These are phyloP conservation scores for Brachyrhaphis roseni DNA, from an alignment of 2,797 vertebrate species.

Conservation along the genomic window DNA sequence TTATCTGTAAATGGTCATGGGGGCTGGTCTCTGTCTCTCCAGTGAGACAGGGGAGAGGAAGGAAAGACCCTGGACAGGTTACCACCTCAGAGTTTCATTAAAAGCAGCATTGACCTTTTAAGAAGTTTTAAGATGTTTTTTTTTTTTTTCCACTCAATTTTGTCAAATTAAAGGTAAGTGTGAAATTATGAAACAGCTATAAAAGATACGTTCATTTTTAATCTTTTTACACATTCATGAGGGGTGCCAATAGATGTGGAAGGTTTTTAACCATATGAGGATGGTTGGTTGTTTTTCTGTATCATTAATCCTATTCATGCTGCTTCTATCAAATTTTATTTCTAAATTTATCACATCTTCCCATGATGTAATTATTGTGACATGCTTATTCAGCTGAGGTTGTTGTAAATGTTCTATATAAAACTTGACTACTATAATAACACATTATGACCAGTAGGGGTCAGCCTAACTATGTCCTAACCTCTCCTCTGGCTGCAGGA, in stretches of 20 bases:
- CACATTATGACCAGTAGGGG: slow-evolving; percentile 35
- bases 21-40: neutral
- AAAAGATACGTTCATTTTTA: neutral
- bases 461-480: slow-evolving; percentile 39
- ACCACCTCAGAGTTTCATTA: neutral
- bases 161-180: neutral
- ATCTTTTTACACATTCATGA: neutral
- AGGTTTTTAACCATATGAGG: neutral
- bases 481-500: slow-evolving; percentile 72
- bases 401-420: too few relatives aligned
- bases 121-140: neutral
- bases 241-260: neutral
- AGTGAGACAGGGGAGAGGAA: neutral
- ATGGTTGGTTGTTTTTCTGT: neutral
- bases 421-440: slow-evolving; percentile 17
- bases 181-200: neutral
- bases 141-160: neutral
- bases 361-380: too few relatives aligned
- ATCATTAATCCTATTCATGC: too few relatives aligned
- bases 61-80: neutral
- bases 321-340: too few relatives aligned
- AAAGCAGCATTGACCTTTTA: neutral
- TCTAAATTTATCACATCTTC: too few relatives aligned
- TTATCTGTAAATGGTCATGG: neutral
- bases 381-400: too few relatives aligned